phyloP scores from a whole-genome alignment of 2,888 invertebrate species.

The Tiphia femorata region DNA sequence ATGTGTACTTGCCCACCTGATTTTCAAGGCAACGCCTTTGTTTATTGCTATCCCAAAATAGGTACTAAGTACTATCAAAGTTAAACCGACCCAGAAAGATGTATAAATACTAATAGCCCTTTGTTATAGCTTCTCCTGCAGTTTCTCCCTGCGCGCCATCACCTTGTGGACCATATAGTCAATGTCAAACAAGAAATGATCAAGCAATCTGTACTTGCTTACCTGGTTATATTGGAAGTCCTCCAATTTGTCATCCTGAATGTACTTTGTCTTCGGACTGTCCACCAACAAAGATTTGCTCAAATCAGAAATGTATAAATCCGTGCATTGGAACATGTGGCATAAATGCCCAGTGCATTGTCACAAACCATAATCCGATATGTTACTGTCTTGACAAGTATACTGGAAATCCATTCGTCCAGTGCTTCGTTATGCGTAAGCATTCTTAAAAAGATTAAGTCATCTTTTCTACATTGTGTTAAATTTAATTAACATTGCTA shows the following conservation, averaged over 20 bases:
- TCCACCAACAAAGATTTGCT: constrained; percentile 83
- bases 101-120: no score
- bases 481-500: no score
- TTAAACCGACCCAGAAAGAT: no score
- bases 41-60: constrained; percentile 73
- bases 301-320: constrained; percentile 83
- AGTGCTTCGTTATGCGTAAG: constrained; percentile 65
- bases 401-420: constrained; percentile 70
- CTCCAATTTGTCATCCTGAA: constrained; percentile 68
- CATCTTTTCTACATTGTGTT: no score
- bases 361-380: constrained; percentile 80
- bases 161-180: constrained; percentile 70
- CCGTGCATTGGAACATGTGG: constrained; percentile 87
- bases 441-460: no score
- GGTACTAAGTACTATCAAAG: constrained; percentile 66
- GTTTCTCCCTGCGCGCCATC: constrained; percentile 67
- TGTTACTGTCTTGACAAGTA: constrained; percentile 77
- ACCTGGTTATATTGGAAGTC: constrained; percentile 63
- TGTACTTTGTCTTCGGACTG: constrained; percentile 77
- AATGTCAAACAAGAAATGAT: constrained; percentile 65
- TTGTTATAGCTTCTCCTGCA: no score
- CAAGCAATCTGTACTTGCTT: constrained; percentile 67
- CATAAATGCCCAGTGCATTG: constrained; percentile 78
- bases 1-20: constrained; percentile 78
- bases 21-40: constrained; percentile 83